Evolutionary conservation across 1,140 invertebrate species (phyloP), one percentile per base, ranked within the genome.

Genomic region (Ooceraea biroi): DNA sequence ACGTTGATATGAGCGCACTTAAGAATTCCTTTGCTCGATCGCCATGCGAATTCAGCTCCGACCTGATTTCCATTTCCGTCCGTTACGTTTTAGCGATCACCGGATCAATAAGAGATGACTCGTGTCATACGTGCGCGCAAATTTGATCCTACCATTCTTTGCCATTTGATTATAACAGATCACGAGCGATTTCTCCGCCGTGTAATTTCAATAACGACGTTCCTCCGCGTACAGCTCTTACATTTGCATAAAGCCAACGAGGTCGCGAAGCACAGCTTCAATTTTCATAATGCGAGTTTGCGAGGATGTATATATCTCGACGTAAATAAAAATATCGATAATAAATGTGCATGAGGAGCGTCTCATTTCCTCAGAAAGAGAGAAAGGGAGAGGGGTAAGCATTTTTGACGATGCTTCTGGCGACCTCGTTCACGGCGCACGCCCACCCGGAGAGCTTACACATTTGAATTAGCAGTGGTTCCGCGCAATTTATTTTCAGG

Each of bases 11-110:
- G 48, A 57, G 41, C 46, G 72, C 72, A 87, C 72, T 84, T 50
- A 46, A 66, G 46, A 74, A 65, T 87, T 78, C 44, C 25, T 72
- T 58, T 14, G n/a, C 52, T 77, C 48, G 80, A 86, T 86, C 72
- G 50, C 72, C 77, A 41, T 41, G 17, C 27, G 19, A 83, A 87
- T 76, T 63, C 48, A 63, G 17, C 61, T 66, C 71, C 19, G 55
- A 1, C 8, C n/a, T 50, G 12, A 52, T 50, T 50, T 12, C 0
- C 12, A 50, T 25, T 19, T 41, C 48, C 22, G 12, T 57, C 41
- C 10, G 27, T 19, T 69, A 17, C 22, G 14, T 36, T 48, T 44
- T 30, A 61, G 10, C 52, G 19, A 41, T 36, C 44, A 4, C 17
- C 19, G 3, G 30, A 60, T 72, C 4, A 30, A 63, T 46, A 65